Conservation (phyloP, 1,140 invertebrate species). For the Diplogasteroides magnus region DNA sequence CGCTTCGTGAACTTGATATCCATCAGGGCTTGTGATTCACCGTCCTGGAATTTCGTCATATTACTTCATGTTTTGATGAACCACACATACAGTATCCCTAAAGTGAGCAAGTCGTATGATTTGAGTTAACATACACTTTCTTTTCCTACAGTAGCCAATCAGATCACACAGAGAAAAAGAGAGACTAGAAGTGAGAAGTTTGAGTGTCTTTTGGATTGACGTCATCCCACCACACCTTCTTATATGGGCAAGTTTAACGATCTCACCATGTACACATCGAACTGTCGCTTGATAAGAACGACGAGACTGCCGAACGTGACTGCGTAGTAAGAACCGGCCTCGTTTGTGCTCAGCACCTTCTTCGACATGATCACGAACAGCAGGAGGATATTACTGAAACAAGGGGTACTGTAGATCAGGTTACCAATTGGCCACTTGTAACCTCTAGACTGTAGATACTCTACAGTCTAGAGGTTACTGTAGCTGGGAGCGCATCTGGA, state of each 20-base stretch:
- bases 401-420: too few relatives aligned
- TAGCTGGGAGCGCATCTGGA: too few relatives aligned
- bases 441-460: too few relatives aligned
- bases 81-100: too few relatives aligned
- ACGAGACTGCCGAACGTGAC: constrained; percentile 80
- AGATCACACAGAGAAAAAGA: too few relatives aligned
- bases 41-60: constrained; percentile 64
- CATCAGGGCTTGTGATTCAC: constrained; percentile 74
- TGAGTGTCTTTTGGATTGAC: constrained; percentile 19
- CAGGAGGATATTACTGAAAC: constrained; percentile 79
- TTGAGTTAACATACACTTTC: too few relatives aligned
- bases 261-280: constrained; percentile 79
- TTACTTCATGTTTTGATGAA: too few relatives aligned
- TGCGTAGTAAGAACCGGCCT: constrained; percentile 81
- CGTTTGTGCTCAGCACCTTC: constrained; percentile 82
- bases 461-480: too few relatives aligned
- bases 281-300: constrained; percentile 86
- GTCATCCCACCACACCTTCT: background rate
- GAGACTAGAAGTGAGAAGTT: constrained; percentile 6
- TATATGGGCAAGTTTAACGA: constrained; percentile 7
- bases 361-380: constrained; percentile 79
- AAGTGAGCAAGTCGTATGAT: too few relatives aligned
- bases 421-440: too few relatives aligned
- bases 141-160: too few relatives aligned
- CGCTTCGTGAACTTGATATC: constrained; percentile 69